Evolutionary conservation across 2,797 vertebrate genomes (phyloP), one percentile per base, ranked within the genome.

Genomic region (Sebastes minor): DNA sequence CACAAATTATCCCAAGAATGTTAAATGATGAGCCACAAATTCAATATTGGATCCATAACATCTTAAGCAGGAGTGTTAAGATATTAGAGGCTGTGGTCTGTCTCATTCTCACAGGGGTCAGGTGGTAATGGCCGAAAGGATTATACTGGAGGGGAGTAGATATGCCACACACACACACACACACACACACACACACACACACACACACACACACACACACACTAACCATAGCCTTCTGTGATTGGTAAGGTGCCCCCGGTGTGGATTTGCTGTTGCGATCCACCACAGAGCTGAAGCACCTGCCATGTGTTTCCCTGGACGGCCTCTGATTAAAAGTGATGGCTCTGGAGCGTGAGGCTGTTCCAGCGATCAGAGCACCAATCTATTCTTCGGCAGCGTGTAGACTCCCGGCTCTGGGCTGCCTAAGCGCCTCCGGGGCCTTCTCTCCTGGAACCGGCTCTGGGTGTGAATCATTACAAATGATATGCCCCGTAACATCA

Each of bases 401-500:
- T 46, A 16, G 77, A 91, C 89, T 91, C 87, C 79, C 57, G 59
- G 65, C 87, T 81, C 88, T 70, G 82, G 74, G 53, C 87, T 79
- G 88, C 90, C 86, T 83, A 74, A 81, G 81, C 38, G 71, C 84
- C 87, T 86, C 90, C 70, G 66, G 94, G 92, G 89, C 87, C 86
- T 92, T 91, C 89, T 93, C 92, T 93, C 90, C 85, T 85, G 75
- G 80, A 90, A 91, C 88, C 67, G 38, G 84, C 85, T 89, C 85
- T 94, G 91, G 93, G 86, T 86, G 92, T 95, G 94, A 95, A 96
- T 95, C 93, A 93, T 95, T 94, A 93, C 95, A 95, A 94, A 95
- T 94, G 72, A 95, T 96, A 93, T 91, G 84, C 91, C 84, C 91
- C 92, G 85, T 89, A 91, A 94, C 93, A 89, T 95, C 72, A 85